Evolutionary conservation across 2,797 vertebrate species (phyloP), one percentile per base, ranked within the genome.

Genomic region (Somateria mollissima): DNA sequence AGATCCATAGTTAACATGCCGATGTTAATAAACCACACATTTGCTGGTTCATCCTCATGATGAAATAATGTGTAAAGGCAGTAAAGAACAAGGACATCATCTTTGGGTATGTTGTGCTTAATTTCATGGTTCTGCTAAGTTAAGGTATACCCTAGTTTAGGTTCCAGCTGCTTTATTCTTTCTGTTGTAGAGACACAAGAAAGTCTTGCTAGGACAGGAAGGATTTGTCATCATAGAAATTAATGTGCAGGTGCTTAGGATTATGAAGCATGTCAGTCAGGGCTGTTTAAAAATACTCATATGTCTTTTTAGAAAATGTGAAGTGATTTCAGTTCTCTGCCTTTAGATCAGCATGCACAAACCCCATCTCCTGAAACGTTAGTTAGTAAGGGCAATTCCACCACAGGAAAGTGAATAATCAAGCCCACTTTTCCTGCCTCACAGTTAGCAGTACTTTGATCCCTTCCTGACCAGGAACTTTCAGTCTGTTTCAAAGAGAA

Each of bases 341-440:
- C 21, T 61, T 53, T 15, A 65, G 62, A 61, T 32, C 54, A 30
- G 5, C 3, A 11, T 13, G 45, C 39, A 16, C n/a, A 22, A 57
- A 72, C 34, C 34, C 18, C 21, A 7, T 30, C n/a, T 39, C 24
- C 56, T 51, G 13, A 70, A 39, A 58, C 22, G 2, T 61, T 21
- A 13, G 2, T 61, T 21, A 13, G 11, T 2, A 8, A 72, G 45
- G 41, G 13, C 13, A 5, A 41, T 84, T 39, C 54, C 16, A 53
- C 43, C 24, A 0, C 0, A 1, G 11, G 18, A 25, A n/a, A 43
- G n/a, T 3, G 72, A 36, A 28, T 4, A 0, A 32, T 21, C 20
- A 54, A 20, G 51, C 2, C 14, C 22, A 4, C n/a, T 53, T 69
- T 34, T 8, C 2, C 11, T 18, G 11, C 4, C 70, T 61, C 58